Conservation (phyloP, 2,888 invertebrate genomes). For the Xylocampa areola region DNA sequence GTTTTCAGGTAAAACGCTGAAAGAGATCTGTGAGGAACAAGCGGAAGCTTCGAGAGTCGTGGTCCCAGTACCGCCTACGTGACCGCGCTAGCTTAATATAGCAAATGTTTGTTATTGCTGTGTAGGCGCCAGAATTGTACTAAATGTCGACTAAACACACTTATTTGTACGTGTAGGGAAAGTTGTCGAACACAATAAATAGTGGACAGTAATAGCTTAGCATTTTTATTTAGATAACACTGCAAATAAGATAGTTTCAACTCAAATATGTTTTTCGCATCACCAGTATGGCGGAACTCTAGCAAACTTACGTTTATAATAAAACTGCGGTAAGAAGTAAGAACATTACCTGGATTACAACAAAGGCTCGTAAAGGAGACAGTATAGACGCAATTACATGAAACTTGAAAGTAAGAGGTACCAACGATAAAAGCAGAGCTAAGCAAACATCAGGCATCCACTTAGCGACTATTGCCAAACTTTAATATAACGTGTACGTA, state of each 20-base stretch:
- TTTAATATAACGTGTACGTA: conserved; percentile 75
- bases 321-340: conserved; percentile 32
- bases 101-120: conserved; percentile 56
- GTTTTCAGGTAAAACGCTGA: conserved; percentile 88
- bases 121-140: conserved; percentile 41
- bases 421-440: conserved; percentile 63
- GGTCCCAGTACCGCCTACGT: conserved; percentile 54
- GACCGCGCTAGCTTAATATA: conserved; percentile 57
- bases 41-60: conserved; percentile 73
- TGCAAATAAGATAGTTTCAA: conserved; percentile 16
- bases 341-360: conserved; percentile 42
- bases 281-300: conserved; percentile 13
- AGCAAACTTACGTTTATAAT: conserved; percentile 23
- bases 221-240: conserved; percentile 65
- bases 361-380: conserved; percentile 47
- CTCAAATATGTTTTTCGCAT: not conserved
- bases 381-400: conserved; percentile 61
- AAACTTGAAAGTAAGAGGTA: conserved; percentile 62
- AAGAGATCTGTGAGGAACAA: conserved; percentile 76
- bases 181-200: conserved; percentile 58
- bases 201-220: conserved; percentile 56
- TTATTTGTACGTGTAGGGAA: conserved; percentile 34
- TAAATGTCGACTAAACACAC: conserved; percentile 34
- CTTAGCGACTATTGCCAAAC: conserved; percentile 77
- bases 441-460: conserved; percentile 70